These are phyloP conservation scores for Altica lythri DNA, from an alignment of 2,888 invertebrate genomes.

Conservation along the genomic window DNA sequence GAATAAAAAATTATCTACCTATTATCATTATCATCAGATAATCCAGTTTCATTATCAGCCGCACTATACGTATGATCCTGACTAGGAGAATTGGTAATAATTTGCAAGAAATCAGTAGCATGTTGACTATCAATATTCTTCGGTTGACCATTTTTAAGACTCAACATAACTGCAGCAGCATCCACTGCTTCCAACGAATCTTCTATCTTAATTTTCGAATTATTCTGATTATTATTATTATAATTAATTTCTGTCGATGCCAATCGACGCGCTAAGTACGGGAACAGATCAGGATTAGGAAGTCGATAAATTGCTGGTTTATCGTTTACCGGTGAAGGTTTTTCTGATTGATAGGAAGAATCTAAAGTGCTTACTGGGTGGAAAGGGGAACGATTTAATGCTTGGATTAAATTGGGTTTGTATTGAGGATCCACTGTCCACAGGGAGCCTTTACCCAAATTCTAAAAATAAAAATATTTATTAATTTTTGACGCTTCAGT, in stretches of 20 bases:
- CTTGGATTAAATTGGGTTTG: conserved; percentile 85
- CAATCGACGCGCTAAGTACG: conserved; percentile 75
- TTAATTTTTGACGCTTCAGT: no score
- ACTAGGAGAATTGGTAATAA: conserved; percentile 86
- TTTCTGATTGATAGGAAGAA: conserved; percentile 53
- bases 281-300: conserved; percentile 81
- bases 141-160: conserved; percentile 75
- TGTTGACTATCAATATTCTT: conserved; percentile 20
- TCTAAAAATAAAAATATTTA: conserved; percentile 61
- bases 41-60: conserved; percentile 58
- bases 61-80: conserved; percentile 93
- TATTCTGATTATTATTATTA: neutral
- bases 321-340: conserved; percentile 35
- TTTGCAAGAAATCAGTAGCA: conserved; percentile 55
- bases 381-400: conserved; percentile 86
- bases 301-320: conserved; percentile 54
- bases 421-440: conserved; percentile 96
- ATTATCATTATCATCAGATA: conserved; percentile 64
- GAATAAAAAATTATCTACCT: conserved; percentile 59
- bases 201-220: conserved; percentile 41
- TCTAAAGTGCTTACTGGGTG: conserved; percentile 68
- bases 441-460: conserved; percentile 91
- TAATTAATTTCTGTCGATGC: conserved; percentile 59
- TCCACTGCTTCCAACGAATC: conserved; percentile 76
- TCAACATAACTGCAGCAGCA: conserved; percentile 85